Base-by-base conservation (phyloP, 1,140 invertebrate species). In the Sarcophaga bullata region DNA sequence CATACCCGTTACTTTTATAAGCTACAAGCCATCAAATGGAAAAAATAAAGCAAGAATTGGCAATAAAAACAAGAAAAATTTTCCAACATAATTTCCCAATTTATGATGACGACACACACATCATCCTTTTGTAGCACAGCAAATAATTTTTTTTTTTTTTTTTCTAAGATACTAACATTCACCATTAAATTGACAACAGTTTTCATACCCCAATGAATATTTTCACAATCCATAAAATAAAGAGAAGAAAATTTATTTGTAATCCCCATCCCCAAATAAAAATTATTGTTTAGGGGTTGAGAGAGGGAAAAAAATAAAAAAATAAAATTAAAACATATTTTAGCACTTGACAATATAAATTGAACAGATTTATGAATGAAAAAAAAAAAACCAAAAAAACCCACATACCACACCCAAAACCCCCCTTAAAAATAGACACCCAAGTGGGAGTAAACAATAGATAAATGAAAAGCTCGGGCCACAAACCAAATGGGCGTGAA, bases 261-360 rank as follows among this genome's bases (percentile, higher is more conserved):
- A 19, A 68, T 19, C 8, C 62, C 62, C n/a, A 7, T 19, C 62
- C 62, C 62, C 62, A n/a, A 68, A 68, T 68, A 68, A 68, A 68
- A 68, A 68, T 68, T n/a, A 19, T 68, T 68, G 62, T 68, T 68
- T 68, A 68, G 62, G 62, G 17, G 19, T n/a, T 5, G 62, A 68
- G 11, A 58, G 19, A n/a, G 62, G 4, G 8, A 68, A 62, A 15
- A 62, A 62, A 68, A 17, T 17, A 68, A 13, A 13, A 52, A 52
- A 19, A 5, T 5, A 68, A 19, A 19, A 19, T 68, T 68, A 68
- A 68, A 68, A 68, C 62, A 68, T 68, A 68, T 68, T 68, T 68
- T 68, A 68, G 62, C 62, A 68, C 62, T 68, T 68, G 62, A 68
- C 62, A 68, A 68, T 68, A 68, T 68, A 6, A 68, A 68, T 68